Evolutionary conservation across 2,888 invertebrate species (phyloP), one percentile per base, ranked within the genome.

Genomic region (Amphipoea oculea): DNA sequence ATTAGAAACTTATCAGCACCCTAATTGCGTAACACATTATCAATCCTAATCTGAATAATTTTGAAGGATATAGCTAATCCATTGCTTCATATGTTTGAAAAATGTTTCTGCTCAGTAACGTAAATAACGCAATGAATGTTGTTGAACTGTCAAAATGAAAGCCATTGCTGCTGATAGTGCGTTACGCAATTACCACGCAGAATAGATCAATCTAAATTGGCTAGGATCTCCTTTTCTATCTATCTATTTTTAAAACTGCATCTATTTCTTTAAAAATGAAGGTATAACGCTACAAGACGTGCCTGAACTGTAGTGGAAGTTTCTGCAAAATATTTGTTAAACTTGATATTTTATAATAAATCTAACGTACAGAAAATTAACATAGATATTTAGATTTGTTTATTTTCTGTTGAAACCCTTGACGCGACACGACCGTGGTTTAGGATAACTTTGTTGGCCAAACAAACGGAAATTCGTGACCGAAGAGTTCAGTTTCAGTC

Each of bases 361-460:
- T 20, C 4, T 72, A 40, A 12, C 11, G 9, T n/a, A 4, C 11
- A 11, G n/a, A 23, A n/a, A 57, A 57, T 57, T n/a, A 9, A 54
- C 9, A 11, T 9, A 23, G 42, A 69, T 0, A 20, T 36, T 6
- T 0, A 29, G 51, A 63, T 63, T 45, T 54, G 17, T 63, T 63
- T 74, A 63, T 29, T 6, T 40, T 62, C 9, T 36, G 4, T 48
- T n/a, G 7, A 23, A 45, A 57, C 23, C 17, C 45, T 82, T 29
- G 57, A 57, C 63, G 48, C 76, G n/a, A 54, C 51, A 60, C n/a
- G 36, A 14, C 23, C 17, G 40, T 82, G 40, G 75, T 48, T 63
- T 54, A 7, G 3, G n/a, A 40, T 54, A 80, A 67, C 23, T 62
- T 81, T 45, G 20, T 67, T 62, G 6, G 23, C 4, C 20, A 48